These are phyloP conservation scores for Acrocyrtus sp. DNA, from an alignment of 2,888 invertebrate species.

Conservation along the genomic window DNA sequence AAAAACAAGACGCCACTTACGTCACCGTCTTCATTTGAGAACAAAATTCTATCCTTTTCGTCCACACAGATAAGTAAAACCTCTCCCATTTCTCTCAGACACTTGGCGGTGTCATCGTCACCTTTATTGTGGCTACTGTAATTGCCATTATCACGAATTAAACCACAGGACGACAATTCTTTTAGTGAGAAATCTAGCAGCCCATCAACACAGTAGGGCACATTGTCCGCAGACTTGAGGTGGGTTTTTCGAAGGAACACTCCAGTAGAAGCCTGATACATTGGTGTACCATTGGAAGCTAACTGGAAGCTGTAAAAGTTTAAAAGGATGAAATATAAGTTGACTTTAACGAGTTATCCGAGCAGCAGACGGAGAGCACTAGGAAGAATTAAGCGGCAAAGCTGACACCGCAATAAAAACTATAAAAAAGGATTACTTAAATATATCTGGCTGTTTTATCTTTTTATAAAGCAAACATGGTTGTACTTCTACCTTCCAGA, in stretches of 20 bases:
- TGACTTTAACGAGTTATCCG: no score
- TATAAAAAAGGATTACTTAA: no score
- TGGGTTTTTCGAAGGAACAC: slow-evolving; percentile 44
- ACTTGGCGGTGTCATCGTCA: slow-evolving; percentile 1
- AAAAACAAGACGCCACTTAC: no score
- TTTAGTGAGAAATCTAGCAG: slow-evolving; percentile 21
- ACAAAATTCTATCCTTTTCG: slow-evolving; percentile 9
- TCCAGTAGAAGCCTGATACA: slow-evolving; percentile 38
- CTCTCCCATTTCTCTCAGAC: slow-evolving; percentile 10
- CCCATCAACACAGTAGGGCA: slow-evolving; percentile 45
- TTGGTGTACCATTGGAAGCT: slow-evolving; percentile 27
- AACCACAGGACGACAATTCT: neutral
- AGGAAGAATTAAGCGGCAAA: no score
- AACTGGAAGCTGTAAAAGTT: slow-evolving; percentile 33
- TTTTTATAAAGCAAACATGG: neutral
- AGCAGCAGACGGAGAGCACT: no score
- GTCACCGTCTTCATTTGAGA: slow-evolving; percentile 6
- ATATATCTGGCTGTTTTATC: no score
- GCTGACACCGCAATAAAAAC: no score
- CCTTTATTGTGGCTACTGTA: neutral
- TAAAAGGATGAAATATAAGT: no score
- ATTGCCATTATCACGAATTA: neutral
- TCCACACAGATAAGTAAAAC: slow-evolving; percentile 19
- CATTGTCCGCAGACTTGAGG: slow-evolving; percentile 13
- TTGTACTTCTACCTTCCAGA: slow-evolving; percentile 22